Percentiles rank a stretch among this genome's conserved stretches.
Evolutionary conservation across 1,140 invertebrate species (phyloP).

Genomic region (Eumeta japonica): DNA sequence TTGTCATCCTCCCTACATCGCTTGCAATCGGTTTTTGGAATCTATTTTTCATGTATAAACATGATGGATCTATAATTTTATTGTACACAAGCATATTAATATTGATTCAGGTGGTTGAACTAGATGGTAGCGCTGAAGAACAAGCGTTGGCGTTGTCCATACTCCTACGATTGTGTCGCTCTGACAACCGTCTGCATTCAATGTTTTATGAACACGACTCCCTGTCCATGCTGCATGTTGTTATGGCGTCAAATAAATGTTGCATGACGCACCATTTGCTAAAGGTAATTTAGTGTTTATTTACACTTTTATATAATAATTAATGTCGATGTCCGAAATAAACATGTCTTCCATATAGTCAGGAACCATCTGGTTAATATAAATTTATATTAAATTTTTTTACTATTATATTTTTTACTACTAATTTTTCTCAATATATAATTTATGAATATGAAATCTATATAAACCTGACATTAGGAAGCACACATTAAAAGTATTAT

Average conservation of each 20-base stretch:
- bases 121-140: constrained; percentile 56
- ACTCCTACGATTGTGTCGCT: constrained; percentile 53
- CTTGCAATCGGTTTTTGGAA: neutral
- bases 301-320: too few relatives aligned
- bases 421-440: neutral
- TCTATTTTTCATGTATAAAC: neutral
- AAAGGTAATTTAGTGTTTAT: constrained; percentile 32
- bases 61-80: too few relatives aligned
- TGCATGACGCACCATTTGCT: constrained; percentile 55
- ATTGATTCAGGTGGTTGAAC: constrained; percentile 59
- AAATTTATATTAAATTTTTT: too few relatives aligned
- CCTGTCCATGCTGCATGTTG: constrained; percentile 55
- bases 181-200: constrained; percentile 53
- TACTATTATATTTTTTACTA: too few relatives aligned
- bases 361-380: too few relatives aligned
- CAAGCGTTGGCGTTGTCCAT: constrained; percentile 61
- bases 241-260: constrained; percentile 57
- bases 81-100: neutral
- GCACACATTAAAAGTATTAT: neutral
- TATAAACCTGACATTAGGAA: neutral
- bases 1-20: neutral
- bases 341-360: too few relatives aligned
- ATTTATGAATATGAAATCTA: neutral
- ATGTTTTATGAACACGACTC: constrained; percentile 52
- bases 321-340: too few relatives aligned